Base-by-base conservation (phyloP, 2,888 invertebrate species). In the Synergus laeviventris region DNA sequence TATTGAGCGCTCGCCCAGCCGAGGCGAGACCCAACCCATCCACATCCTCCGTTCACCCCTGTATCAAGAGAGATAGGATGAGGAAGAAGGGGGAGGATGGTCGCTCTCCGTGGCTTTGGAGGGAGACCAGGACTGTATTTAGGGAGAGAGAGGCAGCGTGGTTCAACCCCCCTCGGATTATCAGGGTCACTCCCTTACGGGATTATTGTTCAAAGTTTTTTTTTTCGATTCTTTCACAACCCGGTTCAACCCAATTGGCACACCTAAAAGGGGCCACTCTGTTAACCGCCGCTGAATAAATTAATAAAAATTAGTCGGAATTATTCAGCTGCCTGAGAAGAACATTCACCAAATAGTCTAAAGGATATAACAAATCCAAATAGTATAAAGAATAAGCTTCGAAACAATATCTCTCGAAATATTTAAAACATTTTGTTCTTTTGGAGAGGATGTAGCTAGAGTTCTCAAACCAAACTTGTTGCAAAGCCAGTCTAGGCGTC, bases 1-100 rank as follows among this genome's bases (percentile, higher is more conserved):
- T 93, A 93, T 93, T 93, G 93, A 93, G 92, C 93, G 92, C 92
- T 91, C 91, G 92, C 90, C 92, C 92, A 92, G 92, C 92, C 92
- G 92, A 92, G 92, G 92, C 92, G 92, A 92, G 92, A 92, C 91
- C 91, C 92, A 92, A 92, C 92, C 74, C 79, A 81, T 79, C 75
- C 77, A 77, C 81, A 76, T 79, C 78, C 79, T 79, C 78, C 75
- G 74, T 45, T 74, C 70, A 70, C 49, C 70, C 70, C 70, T 84
- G 83, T 85, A 83, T 82, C 79, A 83, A 85, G 84, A 84, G 84
- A 82, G 84, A 82, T 75, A 66, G 36, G 75, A 66, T 74, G 59
- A 39, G 73, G 74, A 73, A 74, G 78, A 64, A 74, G 74, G 75
- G 60, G 76, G 74, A 56, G 70, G 75, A 74, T 66, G 59, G 49